Base-by-base conservation (phyloP, 2,888 invertebrate genomes). In the Fragum whitleyi region DNA sequence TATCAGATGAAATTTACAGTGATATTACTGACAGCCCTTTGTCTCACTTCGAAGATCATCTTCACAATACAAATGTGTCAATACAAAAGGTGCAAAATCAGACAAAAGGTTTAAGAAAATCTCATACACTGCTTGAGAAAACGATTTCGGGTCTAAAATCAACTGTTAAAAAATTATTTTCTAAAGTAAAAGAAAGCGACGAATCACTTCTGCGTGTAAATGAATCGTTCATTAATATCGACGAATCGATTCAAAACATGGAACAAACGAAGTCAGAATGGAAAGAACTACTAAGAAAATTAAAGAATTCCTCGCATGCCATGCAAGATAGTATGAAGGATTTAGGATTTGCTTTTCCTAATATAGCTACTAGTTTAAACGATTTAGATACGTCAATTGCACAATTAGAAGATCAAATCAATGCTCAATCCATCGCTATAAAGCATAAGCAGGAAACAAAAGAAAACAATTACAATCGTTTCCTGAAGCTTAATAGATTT, bases 341-440 rank as follows among this genome's bases (percentile, higher is more conserved):
- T 14, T 42, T 83, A n/a, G 77, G 75, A 2, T 11, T 29, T 36
- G 83, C 83, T 1, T 83, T 83, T 75, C 83, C 83, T 23, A 79
- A 71, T 28, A 51, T 83, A 23, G 65, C 36, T 9, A 68, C 59
- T 36, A 47, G 72, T 26, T 32, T 84, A n/a, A 51, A 69, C 5
- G 53, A 68, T n/a, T 67, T 77, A 3, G 39, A 62, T 47, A 69
- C 29, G 9, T 61, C 51, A 23, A 61, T 79, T 23, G 29, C 23
- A n/a, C 29, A 19, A 11, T 59, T 77, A 9, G 53, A 77, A 55
- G 16, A 29, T 6, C 57, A 77, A 57, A 53, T 83, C 5, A 28
- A 3, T 0, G 47, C 67, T 0, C 26, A 77, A 5, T 28, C 71
- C 3, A 21, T 28, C 16, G 36, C 51, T 9, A n/a, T 79, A 7